Base-by-base conservation (phyloP, 1,140 invertebrate genomes). In the Meloidogyne floridensis region DNA sequence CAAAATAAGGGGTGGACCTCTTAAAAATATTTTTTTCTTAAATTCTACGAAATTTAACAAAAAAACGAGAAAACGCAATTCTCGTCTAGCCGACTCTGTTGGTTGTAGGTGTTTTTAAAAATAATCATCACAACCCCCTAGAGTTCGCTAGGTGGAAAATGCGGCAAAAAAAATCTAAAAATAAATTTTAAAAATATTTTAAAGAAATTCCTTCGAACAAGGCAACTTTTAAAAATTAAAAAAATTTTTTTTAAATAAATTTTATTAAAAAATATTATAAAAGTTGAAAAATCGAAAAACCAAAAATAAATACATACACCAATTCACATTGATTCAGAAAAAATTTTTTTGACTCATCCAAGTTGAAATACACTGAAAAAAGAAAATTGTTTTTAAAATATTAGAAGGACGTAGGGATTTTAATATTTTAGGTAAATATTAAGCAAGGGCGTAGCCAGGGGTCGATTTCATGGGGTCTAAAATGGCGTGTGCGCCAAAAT, bases 71-170 rank as follows among this genome's bases (percentile, higher is more conserved):
- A 70, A 59, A 11, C 65, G 53, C 77, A 69, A 70, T 42, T 47
- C 65, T 8, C 20, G 77, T 79, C 72, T 72, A 47, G 77, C 65
- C 77, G 20, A 79, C 81, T 82, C 81, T 72, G 81, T 18, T n/a
- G 81, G 81, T 82, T 82, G 81, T 82, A 51, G 81, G 74, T 82
- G 81, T 75, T 53, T 53, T 8, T 11, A 13, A n/a, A 65, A 56
- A 4, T 42, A 51, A 71, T 79, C 81, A 82, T 82, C 81, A 82
- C 81, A 82, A 82, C 81, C 81, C 71, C 80, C 81, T 82, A 82
- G 81, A 82, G 81, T 82, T 82, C 70, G 81, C 81, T 74, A 80
- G 79, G 51, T 47, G 72, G 71, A 72, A 43, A 72, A 54, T 73
- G 47, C 51, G 43, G 72, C 6, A 72, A 74, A 43, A 43, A 42